Base-by-base conservation (phyloP, 2,113 vertebrate species). In the Menura novaehollandiae region DNA sequence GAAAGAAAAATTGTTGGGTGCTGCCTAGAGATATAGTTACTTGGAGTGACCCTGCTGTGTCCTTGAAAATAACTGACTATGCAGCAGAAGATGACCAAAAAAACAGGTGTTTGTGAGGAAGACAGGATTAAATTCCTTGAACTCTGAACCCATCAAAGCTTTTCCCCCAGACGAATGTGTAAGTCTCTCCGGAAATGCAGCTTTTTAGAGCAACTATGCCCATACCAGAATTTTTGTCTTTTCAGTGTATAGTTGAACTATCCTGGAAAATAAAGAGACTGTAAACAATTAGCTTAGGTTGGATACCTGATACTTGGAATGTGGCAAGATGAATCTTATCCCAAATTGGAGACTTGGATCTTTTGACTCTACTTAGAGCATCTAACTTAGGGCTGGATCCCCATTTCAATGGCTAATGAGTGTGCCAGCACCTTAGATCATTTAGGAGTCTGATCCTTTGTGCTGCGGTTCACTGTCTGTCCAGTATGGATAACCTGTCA, bases 131-230 rank as follows among this genome's bases (percentile, higher is more conserved):
- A 73, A 64, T 12, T 64, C 20, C 39, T 80, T 74, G 33, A 69
- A 85, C 9, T 28, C 7, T 56, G 13, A 55, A 60, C 10, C 0
- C 0, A 2, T 26, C 10, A 22, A 51, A 73, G 8, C 23, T 11
- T 64, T 55, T 30, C 7, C 2, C 0, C 27, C 7, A 1, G 0
- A 37, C 46, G 3, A 59, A 46, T 20, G 2, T 77, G 28, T 58
- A 55, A 46, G 8, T 44, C 69, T 78, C 30, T 63, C 11, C 37
- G 44, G 32, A 85, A 96, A 71, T 12, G 4, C 2, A 46, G 10
- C 4, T 66, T 82, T 66, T 44, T n/a, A 75, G 17, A 90, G 11
- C 12, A 88, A 18, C 27, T n/a, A n/a, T 8, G 4, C 9, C 27
- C 44, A n/a, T n/a, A 15, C 17, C 16, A 63, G 15, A 8, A 17